Percentiles rank a stretch among this genome's conserved stretches.
Conservation (phyloP, 2,113 vertebrate genomes). For the Athene noctua region DNA sequence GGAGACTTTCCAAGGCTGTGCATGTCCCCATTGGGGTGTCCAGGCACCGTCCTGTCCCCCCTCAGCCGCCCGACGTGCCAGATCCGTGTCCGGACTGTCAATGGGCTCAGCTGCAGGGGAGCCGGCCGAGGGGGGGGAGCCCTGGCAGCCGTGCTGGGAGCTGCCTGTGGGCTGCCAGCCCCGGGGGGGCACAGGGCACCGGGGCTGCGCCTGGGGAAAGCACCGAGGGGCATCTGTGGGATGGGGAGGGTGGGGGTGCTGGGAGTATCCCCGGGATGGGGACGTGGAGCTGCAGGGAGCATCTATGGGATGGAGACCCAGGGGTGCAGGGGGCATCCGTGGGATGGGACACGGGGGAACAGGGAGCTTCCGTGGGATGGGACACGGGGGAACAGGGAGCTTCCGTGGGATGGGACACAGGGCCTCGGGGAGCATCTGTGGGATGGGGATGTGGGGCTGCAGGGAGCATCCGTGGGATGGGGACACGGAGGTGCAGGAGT, state of each 20-base stretch:
- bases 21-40: neutral
- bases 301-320: neutral
- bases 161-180: neutral
- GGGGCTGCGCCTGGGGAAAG: neutral
- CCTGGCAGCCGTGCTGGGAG: neutral
- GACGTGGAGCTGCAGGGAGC: neutral
- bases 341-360: too few species aligned
- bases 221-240: neutral
- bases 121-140: neutral
- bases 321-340: neutral
- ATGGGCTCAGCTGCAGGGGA: neutral
- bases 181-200: accelerated
- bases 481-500: neutral
- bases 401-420: neutral
- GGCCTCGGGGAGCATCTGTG: neutral
- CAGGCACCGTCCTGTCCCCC: neutral
- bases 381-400: accelerated
- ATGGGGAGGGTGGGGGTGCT: neutral
- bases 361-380: accelerated
- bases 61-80: neutral
- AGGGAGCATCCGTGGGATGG: neutral
- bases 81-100: neutral
- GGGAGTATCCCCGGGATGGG: neutral
- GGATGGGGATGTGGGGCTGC: neutral
- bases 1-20: accelerated